A percentile compares a stretch with the other conserved stretches of the same genome.
phyloP scores from a whole-genome alignment of 2,888 invertebrate genomes.

The Abrostola tripartita region DNA sequence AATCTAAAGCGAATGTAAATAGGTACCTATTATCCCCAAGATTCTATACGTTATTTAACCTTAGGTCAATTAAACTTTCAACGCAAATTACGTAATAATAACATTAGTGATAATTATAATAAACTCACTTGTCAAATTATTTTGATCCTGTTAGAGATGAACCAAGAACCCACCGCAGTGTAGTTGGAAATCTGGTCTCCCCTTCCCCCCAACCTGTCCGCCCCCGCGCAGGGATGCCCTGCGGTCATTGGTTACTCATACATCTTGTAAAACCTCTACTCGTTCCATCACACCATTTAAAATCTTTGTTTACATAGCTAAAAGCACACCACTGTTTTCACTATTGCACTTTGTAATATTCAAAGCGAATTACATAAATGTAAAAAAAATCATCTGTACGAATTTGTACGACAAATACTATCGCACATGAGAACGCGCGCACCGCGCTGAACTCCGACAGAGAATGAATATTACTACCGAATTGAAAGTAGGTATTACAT shows the following conservation, averaged over 20 bases:
- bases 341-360: conserved; percentile 50
- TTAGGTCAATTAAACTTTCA: conserved; percentile 6
- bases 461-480: conserved; percentile 75
- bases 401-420: conserved; percentile 55
- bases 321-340: conserved; percentile 65
- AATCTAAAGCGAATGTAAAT: not conserved
- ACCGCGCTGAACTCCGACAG: conserved; percentile 70
- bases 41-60: not conserved
- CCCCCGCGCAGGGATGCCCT: conserved; percentile 77
- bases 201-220: conserved; percentile 67
- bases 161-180: conserved; percentile 61
- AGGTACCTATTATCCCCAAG: not conserved
- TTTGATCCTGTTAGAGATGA: conserved; percentile 61
- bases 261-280: conserved; percentile 78
- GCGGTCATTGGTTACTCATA: conserved; percentile 82
- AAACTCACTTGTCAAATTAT: conserved; percentile 65
- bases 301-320: conserved; percentile 70
- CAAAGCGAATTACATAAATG: conserved; percentile 49
- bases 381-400: conserved; percentile 51
- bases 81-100: conserved; percentile 18
- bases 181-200: conserved; percentile 64
- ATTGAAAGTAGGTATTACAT: conserved; percentile 74
- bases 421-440: conserved; percentile 67
- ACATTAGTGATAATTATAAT: conserved; percentile 16
- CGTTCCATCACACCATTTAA: conserved; percentile 69